Conservation (phyloP, 2,797 vertebrate species). For the Tragopan temminckii region DNA sequence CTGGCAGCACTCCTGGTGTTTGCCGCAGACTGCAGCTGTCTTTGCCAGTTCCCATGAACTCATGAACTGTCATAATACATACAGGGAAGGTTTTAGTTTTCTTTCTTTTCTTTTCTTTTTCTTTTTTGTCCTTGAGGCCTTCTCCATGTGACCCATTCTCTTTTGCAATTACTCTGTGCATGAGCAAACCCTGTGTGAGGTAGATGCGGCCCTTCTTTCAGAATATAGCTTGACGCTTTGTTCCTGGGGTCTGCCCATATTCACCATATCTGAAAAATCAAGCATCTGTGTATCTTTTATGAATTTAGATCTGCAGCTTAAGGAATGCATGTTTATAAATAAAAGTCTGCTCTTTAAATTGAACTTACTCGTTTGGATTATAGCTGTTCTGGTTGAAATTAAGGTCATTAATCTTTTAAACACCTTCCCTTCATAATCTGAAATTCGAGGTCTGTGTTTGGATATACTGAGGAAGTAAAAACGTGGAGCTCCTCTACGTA, state of each 20-base stretch:
- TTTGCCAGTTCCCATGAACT: slow-evolving; percentile 70
- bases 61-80: slow-evolving; percentile 67
- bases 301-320: neutral
- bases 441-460: neutral
- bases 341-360: neutral
- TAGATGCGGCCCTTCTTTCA: slow-evolving; percentile 32
- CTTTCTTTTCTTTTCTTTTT: neutral
- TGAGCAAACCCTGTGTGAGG: slow-evolving; percentile 63
- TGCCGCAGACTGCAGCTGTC: slow-evolving; percentile 59
- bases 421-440: neutral
- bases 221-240: neutral
- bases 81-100: slow-evolving; percentile 56
- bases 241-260: slow-evolving; percentile 1
- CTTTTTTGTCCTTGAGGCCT: neutral
- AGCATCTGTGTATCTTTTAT: neutral
- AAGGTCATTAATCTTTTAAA: neutral
- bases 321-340: neutral
- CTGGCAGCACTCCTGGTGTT: slow-evolving; percentile 31
- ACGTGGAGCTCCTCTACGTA: neutral
- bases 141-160: slow-evolving; percentile 47
- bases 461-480: neutral
- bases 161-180: slow-evolving; percentile 61
- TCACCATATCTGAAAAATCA: neutral
- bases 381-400: neutral
- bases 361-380: neutral